These are phyloP conservation scores for Nymphalis polychloros DNA, from an alignment of 2,888 invertebrate species.

Conservation along the genomic window DNA sequence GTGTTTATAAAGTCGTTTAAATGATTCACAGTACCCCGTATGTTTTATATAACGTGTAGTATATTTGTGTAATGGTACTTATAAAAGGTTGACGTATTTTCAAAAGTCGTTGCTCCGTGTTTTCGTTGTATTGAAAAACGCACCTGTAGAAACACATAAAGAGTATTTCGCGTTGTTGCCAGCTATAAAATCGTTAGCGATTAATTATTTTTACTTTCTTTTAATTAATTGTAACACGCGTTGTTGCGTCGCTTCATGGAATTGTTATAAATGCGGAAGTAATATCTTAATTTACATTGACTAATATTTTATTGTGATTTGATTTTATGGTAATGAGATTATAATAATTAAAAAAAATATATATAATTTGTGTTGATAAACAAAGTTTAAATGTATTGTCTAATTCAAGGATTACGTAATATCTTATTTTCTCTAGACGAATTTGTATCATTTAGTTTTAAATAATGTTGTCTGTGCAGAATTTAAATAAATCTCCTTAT, in stretches of 20 bases:
- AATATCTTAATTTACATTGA: constrained; percentile 1
- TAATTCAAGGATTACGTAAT: too few relatives aligned
- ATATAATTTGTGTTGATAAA: neutral
- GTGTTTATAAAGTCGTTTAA: constrained; percentile 8
- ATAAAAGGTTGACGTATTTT: constrained; percentile 35
- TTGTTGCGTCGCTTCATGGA: neutral
- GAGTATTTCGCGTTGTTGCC: constrained; percentile 18
- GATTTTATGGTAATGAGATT: too few relatives aligned
- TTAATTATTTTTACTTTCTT: constrained; percentile 15
- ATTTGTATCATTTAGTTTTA: too few relatives aligned
- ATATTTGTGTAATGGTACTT: constrained; percentile 16
- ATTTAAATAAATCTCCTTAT: too few relatives aligned
- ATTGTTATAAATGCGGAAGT: neutral
- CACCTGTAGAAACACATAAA: constrained; percentile 35
- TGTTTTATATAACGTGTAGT: constrained; percentile 22
- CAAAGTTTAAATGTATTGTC: too few relatives aligned
- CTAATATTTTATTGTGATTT: neutral
- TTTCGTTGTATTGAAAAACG: constrained; percentile 33
- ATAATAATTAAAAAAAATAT: too few relatives aligned
- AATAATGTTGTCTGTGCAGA: too few relatives aligned
- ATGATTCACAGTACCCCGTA: constrained; percentile 11
- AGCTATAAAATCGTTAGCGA: constrained; percentile 13
- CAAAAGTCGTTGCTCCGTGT: constrained; percentile 34
- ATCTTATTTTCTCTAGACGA: too few relatives aligned
- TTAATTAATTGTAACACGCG: constrained; percentile 10